phyloP scores from a whole-genome alignment of 1,140 invertebrate species.

The Calycopis cecrops region DNA sequence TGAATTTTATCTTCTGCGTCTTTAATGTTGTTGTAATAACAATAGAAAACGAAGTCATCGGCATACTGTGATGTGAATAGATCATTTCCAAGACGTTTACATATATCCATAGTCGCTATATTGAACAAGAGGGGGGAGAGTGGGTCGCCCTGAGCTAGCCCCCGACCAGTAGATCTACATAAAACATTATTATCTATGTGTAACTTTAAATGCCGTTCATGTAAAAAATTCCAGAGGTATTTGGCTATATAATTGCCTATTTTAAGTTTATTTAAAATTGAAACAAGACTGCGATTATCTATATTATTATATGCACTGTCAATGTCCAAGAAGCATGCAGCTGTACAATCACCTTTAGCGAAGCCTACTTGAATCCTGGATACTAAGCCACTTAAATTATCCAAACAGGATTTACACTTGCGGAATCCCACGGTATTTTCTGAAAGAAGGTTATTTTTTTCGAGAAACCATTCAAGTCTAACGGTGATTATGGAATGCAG shows the following conservation, averaged over 20 bases:
- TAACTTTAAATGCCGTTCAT: conserved; percentile 8
- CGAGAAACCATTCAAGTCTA: conserved; percentile 30
- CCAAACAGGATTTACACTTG: conserved; percentile 21
- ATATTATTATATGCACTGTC: conserved; percentile 31
- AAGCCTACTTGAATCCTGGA: conserved; percentile 23
- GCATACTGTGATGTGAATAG: conserved; percentile 24
- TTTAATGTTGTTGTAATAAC: not conserved
- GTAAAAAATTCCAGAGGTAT: conserved; percentile 27
- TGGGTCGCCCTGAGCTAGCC: conserved; percentile 15
- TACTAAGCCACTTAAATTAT: conserved; percentile 21
- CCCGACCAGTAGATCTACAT: conserved; percentile 8
- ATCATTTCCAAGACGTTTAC: conserved; percentile 15
- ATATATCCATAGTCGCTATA: conserved; percentile 12
- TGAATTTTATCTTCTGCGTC: not conserved
- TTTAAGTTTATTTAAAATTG: conserved; percentile 16
- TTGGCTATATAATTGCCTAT: conserved; percentile 19
- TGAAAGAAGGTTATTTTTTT: conserved; percentile 22
- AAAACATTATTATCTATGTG: not conserved
- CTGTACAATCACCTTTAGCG: conserved; percentile 17
- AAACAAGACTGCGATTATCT: conserved; percentile 14
- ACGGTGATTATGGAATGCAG: conserved; percentile 27
- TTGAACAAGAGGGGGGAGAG: conserved; percentile 21
- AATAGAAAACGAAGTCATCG: conserved; percentile 30
- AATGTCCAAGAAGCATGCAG: conserved; percentile 28
- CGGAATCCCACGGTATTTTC: conserved; percentile 26